phyloP scores from a whole-genome alignment of 2,113 vertebrate species.

The Ictalurus furcatus region DNA sequence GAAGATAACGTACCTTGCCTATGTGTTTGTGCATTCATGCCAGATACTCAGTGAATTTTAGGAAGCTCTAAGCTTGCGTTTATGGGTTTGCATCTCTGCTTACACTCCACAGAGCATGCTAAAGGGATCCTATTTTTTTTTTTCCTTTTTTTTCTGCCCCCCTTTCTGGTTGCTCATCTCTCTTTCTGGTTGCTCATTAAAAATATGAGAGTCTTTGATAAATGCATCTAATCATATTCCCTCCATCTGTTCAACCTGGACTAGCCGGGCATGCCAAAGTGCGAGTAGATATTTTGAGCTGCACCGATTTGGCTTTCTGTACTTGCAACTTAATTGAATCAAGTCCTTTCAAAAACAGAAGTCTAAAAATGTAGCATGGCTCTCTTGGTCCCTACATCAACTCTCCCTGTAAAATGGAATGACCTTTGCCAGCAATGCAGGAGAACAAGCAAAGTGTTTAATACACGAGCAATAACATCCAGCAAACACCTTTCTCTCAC shows the following conservation, averaged over 20 bases:
- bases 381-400: neutral
- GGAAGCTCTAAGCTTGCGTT: neutral
- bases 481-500: slow-evolving; percentile 25
- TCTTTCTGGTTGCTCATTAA: slow-evolving; percentile 45
- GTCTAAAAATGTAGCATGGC: slow-evolving; percentile 22
- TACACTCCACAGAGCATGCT: neutral
- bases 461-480: slow-evolving; percentile 34
- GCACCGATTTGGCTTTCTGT: slow-evolving; percentile 23
- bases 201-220: slow-evolving; percentile 45
- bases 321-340: slow-evolving; percentile 24
- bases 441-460: slow-evolving; percentile 33
- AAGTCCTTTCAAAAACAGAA: slow-evolving; percentile 33
- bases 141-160: neutral
- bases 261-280: slow-evolving; percentile 13
- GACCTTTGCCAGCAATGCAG: slow-evolving; percentile 39
- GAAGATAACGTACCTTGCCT: neutral
- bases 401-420: slow-evolving; percentile 15
- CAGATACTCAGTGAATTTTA: neutral
- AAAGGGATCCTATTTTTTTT: neutral
- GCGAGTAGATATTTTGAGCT: slow-evolving; percentile 40
- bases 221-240: slow-evolving; percentile 41
- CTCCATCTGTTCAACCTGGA: slow-evolving; percentile 44
- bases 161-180: slow-evolving; percentile 20
- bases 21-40: neutral
- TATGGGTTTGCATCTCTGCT: neutral